A percentile compares a stretch with the other conserved stretches of the same genome.
Conservation (phyloP, 2,888 invertebrate genomes). For the Druceiella hillmani region DNA sequence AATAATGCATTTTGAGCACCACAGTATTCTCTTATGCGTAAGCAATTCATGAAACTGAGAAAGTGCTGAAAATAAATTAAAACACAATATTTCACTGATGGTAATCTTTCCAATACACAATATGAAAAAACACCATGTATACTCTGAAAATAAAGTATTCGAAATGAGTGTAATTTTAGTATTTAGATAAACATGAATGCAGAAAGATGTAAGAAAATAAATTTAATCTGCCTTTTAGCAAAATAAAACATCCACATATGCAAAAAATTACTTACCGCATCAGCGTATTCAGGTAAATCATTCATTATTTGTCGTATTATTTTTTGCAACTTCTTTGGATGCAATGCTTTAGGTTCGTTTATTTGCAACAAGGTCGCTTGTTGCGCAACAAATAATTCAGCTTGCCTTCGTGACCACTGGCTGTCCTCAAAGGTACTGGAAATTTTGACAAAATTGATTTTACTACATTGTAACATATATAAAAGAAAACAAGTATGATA, state of each 20-base stretch:
- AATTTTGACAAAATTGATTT: slow-evolving; percentile 11
- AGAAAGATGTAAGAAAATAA: background rate
- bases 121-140: too few species aligned
- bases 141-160: too few species aligned
- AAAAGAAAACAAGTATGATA: too few species aligned
- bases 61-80: slow-evolving; percentile 84
- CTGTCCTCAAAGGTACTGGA: slow-evolving; percentile 51
- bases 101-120: too few species aligned
- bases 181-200: background rate
- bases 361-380: slow-evolving; percentile 78
- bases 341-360: slow-evolving; percentile 73
- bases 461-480: slow-evolving; percentile 1
- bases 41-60: slow-evolving; percentile 82
- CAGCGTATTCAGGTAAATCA: slow-evolving; percentile 74
- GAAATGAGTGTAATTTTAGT: too few species aligned
- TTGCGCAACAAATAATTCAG: slow-evolving; percentile 82
- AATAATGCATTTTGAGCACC: slow-evolving; percentile 74
- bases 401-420: slow-evolving; percentile 82
- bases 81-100: too few species aligned
- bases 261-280: slow-evolving; percentile 69
- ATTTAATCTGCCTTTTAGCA: slow-evolving; percentile 10
- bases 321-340: slow-evolving; percentile 70
- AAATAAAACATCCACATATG: background rate
- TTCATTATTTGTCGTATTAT: slow-evolving; percentile 66
- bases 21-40: slow-evolving; percentile 82